phyloP scores from a whole-genome alignment of 2,113 vertebrate genomes.

The Brachionichthys hirsutus region DNA sequence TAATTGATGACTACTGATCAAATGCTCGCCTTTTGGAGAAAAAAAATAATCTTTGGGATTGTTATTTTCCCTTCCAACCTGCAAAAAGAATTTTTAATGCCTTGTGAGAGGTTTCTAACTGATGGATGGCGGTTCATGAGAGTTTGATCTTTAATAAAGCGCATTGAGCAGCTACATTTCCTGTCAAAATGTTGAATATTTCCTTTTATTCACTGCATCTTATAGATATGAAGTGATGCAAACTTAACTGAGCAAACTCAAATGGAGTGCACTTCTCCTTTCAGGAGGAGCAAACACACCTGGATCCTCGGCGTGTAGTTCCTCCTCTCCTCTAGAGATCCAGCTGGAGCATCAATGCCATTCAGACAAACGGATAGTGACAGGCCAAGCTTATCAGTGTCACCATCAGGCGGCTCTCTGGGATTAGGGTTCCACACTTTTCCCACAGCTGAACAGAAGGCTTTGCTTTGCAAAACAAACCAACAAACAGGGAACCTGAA shows the following conservation, averaged over 20 bases:
- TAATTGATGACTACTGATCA: constrained; percentile 83
- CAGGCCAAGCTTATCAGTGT: constrained; percentile 68
- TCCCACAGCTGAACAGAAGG: constrained; percentile 78
- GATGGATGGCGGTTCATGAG: constrained; percentile 54
- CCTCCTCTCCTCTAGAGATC: constrained; percentile 68
- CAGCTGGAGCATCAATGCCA: constrained; percentile 67
- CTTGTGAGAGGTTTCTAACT: constrained; percentile 57
- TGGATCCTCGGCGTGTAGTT: constrained; percentile 10
- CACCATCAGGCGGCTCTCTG: constrained; percentile 59
- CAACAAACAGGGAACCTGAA: constrained; percentile 77
- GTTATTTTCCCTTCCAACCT: constrained; percentile 66
- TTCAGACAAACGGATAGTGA: constrained; percentile 75
- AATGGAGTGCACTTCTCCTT: constrained; percentile 7
- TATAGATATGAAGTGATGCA: constrained; percentile 16
- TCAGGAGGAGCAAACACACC: constrained; percentile 42
- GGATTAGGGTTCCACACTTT: constrained; percentile 70
- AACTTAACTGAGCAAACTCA: constrained; percentile 58
- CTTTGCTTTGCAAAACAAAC: constrained; percentile 80
- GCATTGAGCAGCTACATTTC: constrained; percentile 20
- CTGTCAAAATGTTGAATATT: constrained; percentile 15
- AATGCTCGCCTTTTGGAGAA: constrained; percentile 79
- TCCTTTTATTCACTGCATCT: constrained; percentile 25
- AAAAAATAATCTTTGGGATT: constrained; percentile 74
- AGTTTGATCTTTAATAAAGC: constrained; percentile 58
- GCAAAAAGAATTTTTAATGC: constrained; percentile 83